Evolutionary conservation across 2,113 vertebrate species (phyloP).

Genomic region (Coptodon bakossiorum): DNA sequence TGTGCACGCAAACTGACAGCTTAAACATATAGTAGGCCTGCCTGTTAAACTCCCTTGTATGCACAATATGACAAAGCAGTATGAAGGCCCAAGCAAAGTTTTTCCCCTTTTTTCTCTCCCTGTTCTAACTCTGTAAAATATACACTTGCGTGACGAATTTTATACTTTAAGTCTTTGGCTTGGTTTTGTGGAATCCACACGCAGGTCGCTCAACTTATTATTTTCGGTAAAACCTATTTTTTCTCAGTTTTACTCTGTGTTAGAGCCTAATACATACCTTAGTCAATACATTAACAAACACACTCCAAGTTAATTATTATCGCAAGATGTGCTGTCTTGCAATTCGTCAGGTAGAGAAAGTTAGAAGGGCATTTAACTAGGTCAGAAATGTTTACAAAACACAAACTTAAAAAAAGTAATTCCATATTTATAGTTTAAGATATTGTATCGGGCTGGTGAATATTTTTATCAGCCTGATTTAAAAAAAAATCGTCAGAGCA

Average conservation of each 20-base stretch:
- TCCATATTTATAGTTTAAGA: not conserved
- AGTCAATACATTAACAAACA: slow-evolving; percentile 8
- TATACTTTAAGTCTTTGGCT: not conserved
- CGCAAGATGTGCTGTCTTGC: not conserved
- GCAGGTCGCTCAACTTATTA: not conserved
- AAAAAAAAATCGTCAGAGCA: not conserved
- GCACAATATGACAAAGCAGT: not conserved
- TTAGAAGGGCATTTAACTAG: not conserved
- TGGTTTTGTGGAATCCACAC: not conserved
- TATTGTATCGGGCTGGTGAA: not conserved
- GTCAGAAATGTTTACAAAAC: not conserved
- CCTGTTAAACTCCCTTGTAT: not conserved
- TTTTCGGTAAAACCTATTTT: not conserved
- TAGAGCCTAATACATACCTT: not conserved
- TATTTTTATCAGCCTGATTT: not conserved
- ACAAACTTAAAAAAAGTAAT: not conserved
- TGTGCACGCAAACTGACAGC: not conserved
- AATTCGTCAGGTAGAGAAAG: not conserved
- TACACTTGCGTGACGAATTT: not conserved
- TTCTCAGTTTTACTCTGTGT: not conserved
- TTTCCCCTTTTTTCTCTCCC: not conserved
- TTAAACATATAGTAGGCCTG: not conserved
- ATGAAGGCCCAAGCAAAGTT: slow-evolving; percentile 13
- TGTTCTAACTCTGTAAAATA: not conserved
- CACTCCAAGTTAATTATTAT: not conserved